Evolutionary conservation across 2,113 vertebrate genomes (phyloP), one percentile per base, ranked within the genome.

Genomic region (Anas platyrhynchos): DNA sequence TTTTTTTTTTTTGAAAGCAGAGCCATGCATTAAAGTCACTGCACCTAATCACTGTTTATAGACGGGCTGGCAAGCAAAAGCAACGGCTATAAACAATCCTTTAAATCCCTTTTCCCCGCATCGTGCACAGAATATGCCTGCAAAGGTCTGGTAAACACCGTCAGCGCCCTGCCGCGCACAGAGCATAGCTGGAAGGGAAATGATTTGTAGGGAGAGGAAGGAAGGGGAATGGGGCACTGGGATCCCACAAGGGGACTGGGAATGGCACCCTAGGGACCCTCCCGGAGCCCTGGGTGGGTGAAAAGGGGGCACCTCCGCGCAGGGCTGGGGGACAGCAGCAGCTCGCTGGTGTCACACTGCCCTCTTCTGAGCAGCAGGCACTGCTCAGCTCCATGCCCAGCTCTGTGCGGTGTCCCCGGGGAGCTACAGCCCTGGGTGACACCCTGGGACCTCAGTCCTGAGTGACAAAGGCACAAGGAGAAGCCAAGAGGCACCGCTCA

Each of bases 311-410:
- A 31, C 9, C 82, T 54, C 82, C 34, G 6, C 4, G 7, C 44
- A 25, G 18, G 16, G 29, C 26, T 59, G 44, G 41, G 44, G 44
- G 50, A 25, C 1, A n/a, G 68, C 21, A 27, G 0, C 26, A 22
- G 86, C 93, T 94, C 16, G 0, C 65, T 4, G 79, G 88, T 61
- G 94, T 94, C 88, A 95, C 95, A 97, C 90, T 96, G 95, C 94
- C 96, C 93, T 93, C 96, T 97, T 92, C 95, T 22, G 96, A 96
- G 88, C 94, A 44, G 11, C 55, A 3, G 66, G 29, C 9, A 8
- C 25, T 1, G 3, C 66, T 93, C 86, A 52, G 80, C 91, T 36
- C 41, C 36, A 18, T 7, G 26, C 26, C 50, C 50, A 50, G 22
- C 22, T 50, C 22, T 50, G 50, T 7, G 23, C 2, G 23, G 50